Conservation (phyloP, 2,113 vertebrate species). For the Oxyruncus cristatus region DNA sequence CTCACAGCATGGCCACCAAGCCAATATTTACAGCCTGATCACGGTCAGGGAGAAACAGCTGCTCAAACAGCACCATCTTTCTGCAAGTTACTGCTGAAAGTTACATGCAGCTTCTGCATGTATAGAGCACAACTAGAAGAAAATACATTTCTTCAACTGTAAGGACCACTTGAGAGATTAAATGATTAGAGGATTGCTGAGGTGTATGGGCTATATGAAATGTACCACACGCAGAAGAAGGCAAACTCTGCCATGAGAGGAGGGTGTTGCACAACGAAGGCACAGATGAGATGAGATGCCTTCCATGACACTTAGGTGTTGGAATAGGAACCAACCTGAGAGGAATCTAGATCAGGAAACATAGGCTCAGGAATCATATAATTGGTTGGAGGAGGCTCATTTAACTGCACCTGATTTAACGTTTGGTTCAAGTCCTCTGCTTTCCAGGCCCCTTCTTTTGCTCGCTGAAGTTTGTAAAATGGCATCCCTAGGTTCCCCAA, state of each 20-base stretch:
- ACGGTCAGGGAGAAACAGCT: not conserved
- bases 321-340: slow-evolving; percentile 73
- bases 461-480: slow-evolving; percentile 79
- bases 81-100: not conserved
- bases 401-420: slow-evolving; percentile 74
- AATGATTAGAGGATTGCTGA: not conserved
- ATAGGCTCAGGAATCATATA: slow-evolving; percentile 67
- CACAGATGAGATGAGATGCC: slow-evolving; percentile 62
- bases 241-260: slow-evolving; percentile 2
- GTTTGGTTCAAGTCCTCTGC: slow-evolving; percentile 59
- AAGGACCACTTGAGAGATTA: not conserved
- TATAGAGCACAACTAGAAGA: not conserved
- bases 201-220: slow-evolving; percentile 25
- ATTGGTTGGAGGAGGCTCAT: slow-evolving; percentile 61
- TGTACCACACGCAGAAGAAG: not conserved
- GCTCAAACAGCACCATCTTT: not conserved
- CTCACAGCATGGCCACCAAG: not conserved
- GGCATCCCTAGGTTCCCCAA: slow-evolving; percentile 75
- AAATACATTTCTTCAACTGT: not conserved
- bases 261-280: not conserved
- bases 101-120: not conserved
- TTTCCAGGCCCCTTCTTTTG: slow-evolving; percentile 82
- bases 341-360: slow-evolving; percentile 68
- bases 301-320: not conserved
- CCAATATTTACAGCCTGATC: not conserved